These are phyloP conservation scores for Spinibarbus caldwelli DNA, from an alignment of 2,797 vertebrate genomes.

Conservation along the genomic window DNA sequence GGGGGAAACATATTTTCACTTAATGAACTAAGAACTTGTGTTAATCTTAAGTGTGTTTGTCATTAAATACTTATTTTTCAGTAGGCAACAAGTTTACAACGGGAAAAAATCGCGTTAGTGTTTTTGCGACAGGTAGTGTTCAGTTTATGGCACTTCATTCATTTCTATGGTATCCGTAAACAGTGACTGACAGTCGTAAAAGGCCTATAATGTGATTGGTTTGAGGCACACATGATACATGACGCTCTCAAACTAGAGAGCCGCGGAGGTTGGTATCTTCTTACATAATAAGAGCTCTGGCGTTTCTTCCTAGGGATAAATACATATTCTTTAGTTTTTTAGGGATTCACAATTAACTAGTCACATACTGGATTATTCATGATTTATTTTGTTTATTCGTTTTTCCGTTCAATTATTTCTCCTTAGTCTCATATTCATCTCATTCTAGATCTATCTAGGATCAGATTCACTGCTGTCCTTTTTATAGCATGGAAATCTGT, in stretches of 20 bases:
- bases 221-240: neutral
- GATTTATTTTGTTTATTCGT: too few species aligned
- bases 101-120: too few species aligned
- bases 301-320: neutral
- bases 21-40: too few species aligned
- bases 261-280: neutral
- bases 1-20: too few species aligned
- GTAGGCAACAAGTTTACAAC: neutral
- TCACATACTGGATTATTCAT: too few species aligned
- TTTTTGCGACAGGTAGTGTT: too few species aligned
- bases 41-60: neutral
- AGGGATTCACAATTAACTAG: neutral
- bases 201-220: neutral
- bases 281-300: neutral
- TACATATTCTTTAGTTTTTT: neutral
- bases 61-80: neutral
- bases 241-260: too few species aligned
- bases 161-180: too few species aligned
- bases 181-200: neutral
- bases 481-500: neutral
- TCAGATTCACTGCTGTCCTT: too few species aligned
- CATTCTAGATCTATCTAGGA: too few species aligned
- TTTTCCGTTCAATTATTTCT: too few species aligned
- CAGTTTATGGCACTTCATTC: too few species aligned
- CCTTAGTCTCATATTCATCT: neutral